phyloP scores from a whole-genome alignment of 2,113 vertebrate species.

The Lethenteron reissneri region DNA sequence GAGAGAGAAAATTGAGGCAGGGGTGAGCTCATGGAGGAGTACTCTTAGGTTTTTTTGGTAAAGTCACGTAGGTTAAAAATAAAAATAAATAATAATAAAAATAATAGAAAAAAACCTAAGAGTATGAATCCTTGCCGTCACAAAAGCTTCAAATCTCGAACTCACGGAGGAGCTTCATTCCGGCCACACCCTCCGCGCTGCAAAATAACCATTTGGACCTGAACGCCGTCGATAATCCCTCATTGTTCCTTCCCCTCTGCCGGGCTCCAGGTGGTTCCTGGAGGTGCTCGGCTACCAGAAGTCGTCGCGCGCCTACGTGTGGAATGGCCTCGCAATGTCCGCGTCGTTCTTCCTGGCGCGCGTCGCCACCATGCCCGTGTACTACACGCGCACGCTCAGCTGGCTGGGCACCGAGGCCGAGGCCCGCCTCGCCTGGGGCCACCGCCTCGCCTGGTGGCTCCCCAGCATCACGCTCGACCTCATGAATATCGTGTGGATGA shows the following conservation, averaged over 20 bases:
- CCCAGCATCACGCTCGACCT: conserved; percentile 33
- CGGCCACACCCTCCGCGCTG: background rate
- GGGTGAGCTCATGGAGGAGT: background rate
- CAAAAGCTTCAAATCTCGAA: too few species aligned
- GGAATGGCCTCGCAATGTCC: conserved; percentile 31
- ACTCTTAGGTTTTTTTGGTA: too few species aligned
- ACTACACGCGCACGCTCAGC: conserved; percentile 33
- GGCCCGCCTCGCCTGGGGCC: conserved; percentile 25
- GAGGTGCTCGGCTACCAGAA: conserved; percentile 28
- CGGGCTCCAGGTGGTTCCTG: conserved; percentile 31
- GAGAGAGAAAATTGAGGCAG: too few species aligned
- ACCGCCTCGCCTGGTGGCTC: conserved; percentile 38
- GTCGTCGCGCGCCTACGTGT: conserved; percentile 23
- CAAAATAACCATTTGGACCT: background rate
- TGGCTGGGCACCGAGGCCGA: conserved; percentile 32
- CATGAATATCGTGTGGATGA: conserved; percentile 39
- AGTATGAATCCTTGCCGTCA: too few species aligned
- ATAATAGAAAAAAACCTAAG: too few species aligned
- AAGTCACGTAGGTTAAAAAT: too few species aligned
- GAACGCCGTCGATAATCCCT: background rate
- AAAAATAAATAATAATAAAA: too few species aligned
- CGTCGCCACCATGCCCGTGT: conserved; percentile 39
- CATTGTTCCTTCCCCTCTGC: conserved; percentile 2
- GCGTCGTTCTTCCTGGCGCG: conserved; percentile 35
- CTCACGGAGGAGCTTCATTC: background rate